Conservation (phyloP, 2,888 invertebrate genomes). For the Augiades crinisus region DNA sequence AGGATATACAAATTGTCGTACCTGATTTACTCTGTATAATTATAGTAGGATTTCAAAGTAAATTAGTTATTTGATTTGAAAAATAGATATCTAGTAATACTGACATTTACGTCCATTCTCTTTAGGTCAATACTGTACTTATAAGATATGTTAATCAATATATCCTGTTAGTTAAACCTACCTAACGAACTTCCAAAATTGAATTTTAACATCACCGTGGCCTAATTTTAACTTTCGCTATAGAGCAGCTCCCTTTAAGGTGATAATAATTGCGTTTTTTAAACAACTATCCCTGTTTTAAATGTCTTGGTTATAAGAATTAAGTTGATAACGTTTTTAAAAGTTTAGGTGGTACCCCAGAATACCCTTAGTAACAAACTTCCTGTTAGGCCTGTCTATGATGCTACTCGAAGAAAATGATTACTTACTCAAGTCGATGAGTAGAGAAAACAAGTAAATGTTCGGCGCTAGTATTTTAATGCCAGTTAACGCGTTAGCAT, state of each 20-base stretch:
- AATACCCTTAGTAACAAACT: too few relatives aligned
- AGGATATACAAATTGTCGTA: conserved; percentile 23
- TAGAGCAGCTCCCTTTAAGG: not conserved
- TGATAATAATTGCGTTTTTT: not conserved
- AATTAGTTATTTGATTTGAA: conserved; percentile 7
- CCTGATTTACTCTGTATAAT: conserved; percentile 20
- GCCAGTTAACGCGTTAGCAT: too few relatives aligned
- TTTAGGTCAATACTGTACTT: conserved; percentile 3
- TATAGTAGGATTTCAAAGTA: conserved; percentile 1
- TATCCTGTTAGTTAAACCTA: not conserved
- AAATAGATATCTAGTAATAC: conserved; percentile 8
- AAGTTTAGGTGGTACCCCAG: too few relatives aligned
- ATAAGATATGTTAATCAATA: conserved; percentile 4
- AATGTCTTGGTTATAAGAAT: too few relatives aligned
- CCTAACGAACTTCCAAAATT: not conserved
- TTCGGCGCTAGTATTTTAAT: too few relatives aligned
- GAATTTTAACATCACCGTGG: not conserved
- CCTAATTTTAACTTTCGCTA: not conserved
- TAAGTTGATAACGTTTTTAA: too few relatives aligned
- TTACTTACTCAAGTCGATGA: too few relatives aligned
- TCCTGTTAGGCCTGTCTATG: too few relatives aligned
- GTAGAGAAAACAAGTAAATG: too few relatives aligned
- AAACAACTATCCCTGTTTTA: not conserved
- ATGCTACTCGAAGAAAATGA: too few relatives aligned
- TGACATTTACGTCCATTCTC: conserved; percentile 23